Percentiles rank a stretch among this genome's conserved stretches.
These are phyloP conservation scores for Trypoxylus dichotomus DNA, from an alignment of 1,140 invertebrate species.

Conservation along the genomic window DNA sequence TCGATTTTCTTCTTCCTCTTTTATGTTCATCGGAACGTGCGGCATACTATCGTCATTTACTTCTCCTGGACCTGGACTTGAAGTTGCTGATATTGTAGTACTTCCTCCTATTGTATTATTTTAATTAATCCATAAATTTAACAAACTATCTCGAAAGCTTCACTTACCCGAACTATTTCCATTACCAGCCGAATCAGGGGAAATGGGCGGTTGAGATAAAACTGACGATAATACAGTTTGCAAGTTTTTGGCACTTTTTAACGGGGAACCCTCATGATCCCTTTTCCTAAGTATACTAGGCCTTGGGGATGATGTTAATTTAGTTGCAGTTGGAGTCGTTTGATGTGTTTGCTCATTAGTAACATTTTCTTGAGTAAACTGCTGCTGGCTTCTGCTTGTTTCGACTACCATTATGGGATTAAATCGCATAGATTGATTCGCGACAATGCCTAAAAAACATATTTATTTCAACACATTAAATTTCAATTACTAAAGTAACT, in stretches of 20 bases:
- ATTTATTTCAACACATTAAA: background rate
- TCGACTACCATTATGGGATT: slow-evolving; percentile 50
- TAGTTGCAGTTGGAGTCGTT: slow-evolving; percentile 37
- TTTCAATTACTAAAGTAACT: slow-evolving; percentile 20
- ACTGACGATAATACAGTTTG: slow-evolving; percentile 55
- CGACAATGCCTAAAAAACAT: slow-evolving; percentile 41
- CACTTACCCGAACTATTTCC: slow-evolving; percentile 57
- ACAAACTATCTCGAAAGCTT: background rate
- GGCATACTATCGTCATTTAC: slow-evolving; percentile 61
- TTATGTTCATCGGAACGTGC: slow-evolving; percentile 49
- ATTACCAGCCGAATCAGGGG: slow-evolving; percentile 56
- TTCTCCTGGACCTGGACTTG: slow-evolving; percentile 70
- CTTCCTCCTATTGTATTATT: slow-evolving; percentile 58
- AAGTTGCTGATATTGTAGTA: slow-evolving; percentile 77
- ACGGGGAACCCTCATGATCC: slow-evolving; percentile 49
- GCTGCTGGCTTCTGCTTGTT: slow-evolving; percentile 36
- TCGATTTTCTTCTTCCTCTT: slow-evolving; percentile 47
- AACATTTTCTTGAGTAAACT: slow-evolving; percentile 28
- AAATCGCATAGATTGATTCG: slow-evolving; percentile 47
- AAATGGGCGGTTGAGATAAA: slow-evolving; percentile 51
- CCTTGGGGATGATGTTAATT: slow-evolving; percentile 50
- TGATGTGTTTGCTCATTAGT: slow-evolving; percentile 33
- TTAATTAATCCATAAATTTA: background rate
- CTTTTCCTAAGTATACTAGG: slow-evolving; percentile 52
- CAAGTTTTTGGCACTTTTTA: slow-evolving; percentile 51